Evolutionary conservation across 2,113 vertebrate genomes (phyloP).

Genomic region (Reinhardtius hippoglossoides): DNA sequence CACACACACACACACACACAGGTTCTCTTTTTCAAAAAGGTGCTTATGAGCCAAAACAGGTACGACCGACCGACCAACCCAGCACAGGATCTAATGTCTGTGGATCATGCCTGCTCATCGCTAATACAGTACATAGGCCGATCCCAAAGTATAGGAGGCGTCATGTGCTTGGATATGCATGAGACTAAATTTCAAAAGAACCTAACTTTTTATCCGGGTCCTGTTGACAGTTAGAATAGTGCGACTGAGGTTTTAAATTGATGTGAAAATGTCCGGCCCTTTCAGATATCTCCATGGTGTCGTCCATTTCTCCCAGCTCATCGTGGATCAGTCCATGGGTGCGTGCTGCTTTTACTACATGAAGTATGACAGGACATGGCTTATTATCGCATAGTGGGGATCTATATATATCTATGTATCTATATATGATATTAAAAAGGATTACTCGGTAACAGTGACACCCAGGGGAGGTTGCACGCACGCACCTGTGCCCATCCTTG

Average conservation of each 20-base stretch:
- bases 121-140: conserved; percentile 52
- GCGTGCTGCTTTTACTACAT: conserved; percentile 56
- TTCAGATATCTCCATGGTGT: conserved; percentile 52
- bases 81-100: conserved; percentile 42
- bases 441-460: conserved; percentile 65
- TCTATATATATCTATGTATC: conserved; percentile 75
- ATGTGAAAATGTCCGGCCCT: conserved; percentile 60
- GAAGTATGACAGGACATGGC: conserved; percentile 66
- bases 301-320: conserved; percentile 42
- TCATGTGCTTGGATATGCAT: conserved; percentile 82
- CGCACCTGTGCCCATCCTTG: conserved; percentile 59
- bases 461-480: conserved; percentile 59
- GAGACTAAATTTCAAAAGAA: conserved; percentile 70
- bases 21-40: conserved; percentile 54
- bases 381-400: conserved; percentile 74
- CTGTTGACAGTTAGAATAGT: conserved; percentile 18
- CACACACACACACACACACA: conserved; percentile 25
- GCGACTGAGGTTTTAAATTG: conserved; percentile 63
- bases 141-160: conserved; percentile 51
- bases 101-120: conserved; percentile 54
- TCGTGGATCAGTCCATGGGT: conserved; percentile 35
- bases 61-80: conserved; percentile 65
- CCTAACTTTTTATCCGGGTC: conserved; percentile 60
- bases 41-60: conserved; percentile 68
- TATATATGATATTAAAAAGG: conserved; percentile 74